A percentile compares a stretch with the other conserved stretches of the same genome.
These are phyloP conservation scores for Plagodis pulveraria DNA, from an alignment of 2,888 invertebrate species.

Conservation along the genomic window DNA sequence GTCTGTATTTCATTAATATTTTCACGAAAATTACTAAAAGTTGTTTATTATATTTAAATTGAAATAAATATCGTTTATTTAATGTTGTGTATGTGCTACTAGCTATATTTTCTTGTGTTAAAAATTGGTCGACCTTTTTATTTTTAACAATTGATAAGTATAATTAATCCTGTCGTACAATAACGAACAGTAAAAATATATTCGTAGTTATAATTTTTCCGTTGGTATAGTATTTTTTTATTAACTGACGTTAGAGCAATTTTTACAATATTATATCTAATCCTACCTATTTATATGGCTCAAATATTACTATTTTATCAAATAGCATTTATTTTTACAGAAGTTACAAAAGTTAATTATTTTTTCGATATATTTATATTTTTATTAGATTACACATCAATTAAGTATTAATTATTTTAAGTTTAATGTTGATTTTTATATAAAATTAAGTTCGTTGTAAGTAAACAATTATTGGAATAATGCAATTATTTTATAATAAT, in stretches of 20 bases:
- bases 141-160: neutral
- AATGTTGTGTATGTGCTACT: neutral
- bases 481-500: too few relatives aligned
- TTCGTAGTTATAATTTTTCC: too few relatives aligned
- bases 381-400: neutral
- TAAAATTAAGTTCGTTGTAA: neutral
- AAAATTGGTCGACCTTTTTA: constrained; percentile 35
- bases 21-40: too few relatives aligned
- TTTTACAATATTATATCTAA: too few relatives aligned
- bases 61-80: neutral
- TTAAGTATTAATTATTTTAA: constrained; percentile 13
- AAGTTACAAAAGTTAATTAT: neutral
- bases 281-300: constrained; percentile 7
- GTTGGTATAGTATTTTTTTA: too few relatives aligned
- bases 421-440: constrained; percentile 10
- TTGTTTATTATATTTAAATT: too few relatives aligned
- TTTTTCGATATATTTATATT: constrained; percentile 18
- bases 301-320: constrained; percentile 8
- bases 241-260: too few relatives aligned
- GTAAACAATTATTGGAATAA: neutral
- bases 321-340: constrained; percentile 28
- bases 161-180: too few relatives aligned
- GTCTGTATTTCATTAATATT: too few relatives aligned
- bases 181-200: too few relatives aligned
- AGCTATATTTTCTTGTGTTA: constrained; percentile 16